Base-by-base conservation (phyloP, 1,140 invertebrate genomes). In the Philotrypesis tridentata region DNA sequence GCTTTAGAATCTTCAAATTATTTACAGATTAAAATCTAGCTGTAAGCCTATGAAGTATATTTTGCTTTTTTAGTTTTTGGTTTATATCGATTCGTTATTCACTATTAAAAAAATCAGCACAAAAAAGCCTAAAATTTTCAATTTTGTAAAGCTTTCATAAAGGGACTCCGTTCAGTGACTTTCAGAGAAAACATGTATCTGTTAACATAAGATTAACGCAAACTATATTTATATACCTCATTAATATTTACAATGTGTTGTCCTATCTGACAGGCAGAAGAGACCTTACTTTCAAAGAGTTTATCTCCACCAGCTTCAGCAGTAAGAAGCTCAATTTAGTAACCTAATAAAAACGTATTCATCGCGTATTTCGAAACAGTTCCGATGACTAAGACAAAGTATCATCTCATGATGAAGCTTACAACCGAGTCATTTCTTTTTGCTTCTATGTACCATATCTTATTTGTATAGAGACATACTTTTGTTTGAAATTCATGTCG, bases 131-230 rank as follows among this genome's bases (percentile, higher is more conserved):
- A 37, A 37, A 37, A 3, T 60, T 60, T 21, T 60, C 25, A 29
- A 65, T 65, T 17, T 8, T 0, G 7, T 23, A 71, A 40, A 11
- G 8, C 43, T 65, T 40, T 76, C 3, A 43, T 21, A 55, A 6
- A 6, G 7, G 17, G 1, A 55, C 21, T n/a, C 7, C 4, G 17
- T 48, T 61, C 3, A 65, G 33, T 27, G 23, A 76, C 74, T 65
- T 76, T 76, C 60, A 76, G 61, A 76, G 74, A 76, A 65, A 76
- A 65, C 33, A 33, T 31, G n/a, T 61, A 23, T 60, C 27, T 17
- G n/a, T 73, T 55, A 60, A 75, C 63, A 75, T 75, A 63, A 61
- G 48, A n/a, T 4, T 21, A 63, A 75, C 73, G 12, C 27, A 65
- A 65, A 29, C 61, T 65, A 55, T 6, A 21, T 48, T n/a, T n/a